phyloP scores from a whole-genome alignment of 2,797 vertebrate genomes.

The Chaunax sp. region DNA sequence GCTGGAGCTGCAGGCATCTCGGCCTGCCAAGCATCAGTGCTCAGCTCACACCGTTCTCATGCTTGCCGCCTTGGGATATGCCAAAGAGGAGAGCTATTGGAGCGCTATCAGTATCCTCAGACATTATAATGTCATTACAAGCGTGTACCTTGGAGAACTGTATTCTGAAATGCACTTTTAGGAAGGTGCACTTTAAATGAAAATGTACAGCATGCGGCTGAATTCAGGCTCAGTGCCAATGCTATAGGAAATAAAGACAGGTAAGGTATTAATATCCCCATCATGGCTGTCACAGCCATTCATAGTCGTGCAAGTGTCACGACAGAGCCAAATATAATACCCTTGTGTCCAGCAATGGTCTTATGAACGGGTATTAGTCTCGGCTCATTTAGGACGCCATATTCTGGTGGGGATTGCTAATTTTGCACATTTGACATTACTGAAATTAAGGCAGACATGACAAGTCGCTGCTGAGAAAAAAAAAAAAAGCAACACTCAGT shows the following conservation, averaged over 20 bases:
- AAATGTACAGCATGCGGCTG: conserved; percentile 37
- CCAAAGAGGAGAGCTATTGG: conserved; percentile 60
- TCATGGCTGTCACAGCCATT: conserved; percentile 48
- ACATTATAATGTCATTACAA: conserved; percentile 78
- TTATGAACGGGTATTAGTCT: conserved; percentile 54
- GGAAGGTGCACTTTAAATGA: conserved; percentile 42
- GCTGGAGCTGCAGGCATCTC: conserved; percentile 61
- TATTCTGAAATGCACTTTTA: conserved; percentile 37
- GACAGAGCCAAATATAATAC: conserved; percentile 41
- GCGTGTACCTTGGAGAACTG: conserved; percentile 42
- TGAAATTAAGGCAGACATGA: conserved; percentile 41
- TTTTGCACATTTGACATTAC: conserved; percentile 27
- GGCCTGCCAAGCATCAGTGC: conserved; percentile 59
- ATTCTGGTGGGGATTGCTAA: conserved; percentile 49
- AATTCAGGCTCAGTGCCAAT: conserved; percentile 16
- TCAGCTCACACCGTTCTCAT: conserved; percentile 54
- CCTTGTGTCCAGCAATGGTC: conserved; percentile 50
- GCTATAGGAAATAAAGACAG: conserved; percentile 32
- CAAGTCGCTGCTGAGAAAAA: conserved; percentile 7
- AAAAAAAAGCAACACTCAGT: conserved; percentile 1
- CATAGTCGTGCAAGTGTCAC: conserved; percentile 44
- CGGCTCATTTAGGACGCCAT: conserved; percentile 62
- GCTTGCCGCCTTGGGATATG: conserved; percentile 59
- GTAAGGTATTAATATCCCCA: conserved; percentile 55
- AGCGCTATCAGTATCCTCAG: conserved; percentile 62